Evolutionary conservation across 2,797 vertebrate species (phyloP).

Genomic region (Squalus acanthias): DNA sequence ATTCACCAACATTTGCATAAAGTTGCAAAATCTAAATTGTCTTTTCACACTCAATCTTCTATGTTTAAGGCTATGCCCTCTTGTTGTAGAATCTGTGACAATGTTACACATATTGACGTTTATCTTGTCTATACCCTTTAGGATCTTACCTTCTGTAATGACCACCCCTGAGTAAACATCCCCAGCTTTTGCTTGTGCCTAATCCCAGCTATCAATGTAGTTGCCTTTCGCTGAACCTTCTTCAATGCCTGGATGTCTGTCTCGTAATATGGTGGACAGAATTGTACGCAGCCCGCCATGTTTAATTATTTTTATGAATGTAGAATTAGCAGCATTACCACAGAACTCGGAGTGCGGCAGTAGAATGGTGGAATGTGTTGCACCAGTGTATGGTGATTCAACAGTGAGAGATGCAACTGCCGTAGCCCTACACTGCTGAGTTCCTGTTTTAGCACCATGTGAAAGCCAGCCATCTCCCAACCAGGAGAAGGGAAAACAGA

Average conservation of each 20-base stretch:
- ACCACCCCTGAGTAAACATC: neutral
- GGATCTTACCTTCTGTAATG: neutral
- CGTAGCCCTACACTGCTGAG: too few species aligned
- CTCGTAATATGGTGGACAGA: neutral
- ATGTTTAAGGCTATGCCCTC: neutral
- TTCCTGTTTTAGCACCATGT: too few species aligned
- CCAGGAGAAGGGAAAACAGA: neutral
- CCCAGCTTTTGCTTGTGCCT: neutral
- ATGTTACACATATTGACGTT: neutral
- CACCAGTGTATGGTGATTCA: neutral
- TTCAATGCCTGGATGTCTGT: neutral
- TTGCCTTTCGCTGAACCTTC: neutral
- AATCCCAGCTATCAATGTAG: neutral
- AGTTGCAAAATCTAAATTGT: neutral
- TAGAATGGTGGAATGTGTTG: neutral
- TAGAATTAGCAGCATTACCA: too few species aligned
- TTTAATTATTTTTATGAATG: too few species aligned
- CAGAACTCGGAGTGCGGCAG: too few species aligned
- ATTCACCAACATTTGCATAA: neutral
- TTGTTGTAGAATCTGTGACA: neutral
- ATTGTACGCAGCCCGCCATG: neutral
- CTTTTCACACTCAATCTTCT: neutral
- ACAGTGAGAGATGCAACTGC: neutral
- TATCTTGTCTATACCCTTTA: too few species aligned
- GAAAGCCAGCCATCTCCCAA: neutral